These are phyloP conservation scores for Octopus sinensis DNA, from an alignment of 1,140 invertebrate genomes.

Conservation along the genomic window DNA sequence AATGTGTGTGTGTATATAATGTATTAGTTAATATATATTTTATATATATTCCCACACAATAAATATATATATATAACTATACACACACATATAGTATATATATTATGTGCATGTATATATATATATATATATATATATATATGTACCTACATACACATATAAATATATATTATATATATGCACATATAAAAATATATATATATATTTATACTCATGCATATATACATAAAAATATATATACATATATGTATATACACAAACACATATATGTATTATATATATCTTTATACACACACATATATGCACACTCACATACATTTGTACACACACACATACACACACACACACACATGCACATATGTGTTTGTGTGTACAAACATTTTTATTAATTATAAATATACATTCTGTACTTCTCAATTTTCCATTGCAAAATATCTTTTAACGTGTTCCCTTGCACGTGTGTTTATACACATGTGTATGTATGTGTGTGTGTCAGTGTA, in stretches of 20 bases:
- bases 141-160: too few relatives aligned
- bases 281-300: neutral
- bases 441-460: too few relatives aligned
- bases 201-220: neutral
- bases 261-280: neutral
- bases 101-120: too few relatives aligned
- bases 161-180: neutral
- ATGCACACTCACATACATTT: neutral
- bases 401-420: neutral
- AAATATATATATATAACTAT: too few relatives aligned
- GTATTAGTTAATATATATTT: too few relatives aligned
- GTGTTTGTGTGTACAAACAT: neutral
- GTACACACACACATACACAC: neutral
- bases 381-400: neutral
- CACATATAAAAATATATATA: neutral
- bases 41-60: too few relatives aligned
- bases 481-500: too few relatives aligned
- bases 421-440: too few relatives aligned
- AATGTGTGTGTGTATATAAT: too few relatives aligned
- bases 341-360: neutral
- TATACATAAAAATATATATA: neutral
- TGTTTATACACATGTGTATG: too few relatives aligned
- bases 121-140: too few relatives aligned
- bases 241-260: neutral
- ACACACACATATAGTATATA: too few relatives aligned